Conservation (phyloP, 2,113 vertebrate genomes). For the Felis chaus region DNA sequence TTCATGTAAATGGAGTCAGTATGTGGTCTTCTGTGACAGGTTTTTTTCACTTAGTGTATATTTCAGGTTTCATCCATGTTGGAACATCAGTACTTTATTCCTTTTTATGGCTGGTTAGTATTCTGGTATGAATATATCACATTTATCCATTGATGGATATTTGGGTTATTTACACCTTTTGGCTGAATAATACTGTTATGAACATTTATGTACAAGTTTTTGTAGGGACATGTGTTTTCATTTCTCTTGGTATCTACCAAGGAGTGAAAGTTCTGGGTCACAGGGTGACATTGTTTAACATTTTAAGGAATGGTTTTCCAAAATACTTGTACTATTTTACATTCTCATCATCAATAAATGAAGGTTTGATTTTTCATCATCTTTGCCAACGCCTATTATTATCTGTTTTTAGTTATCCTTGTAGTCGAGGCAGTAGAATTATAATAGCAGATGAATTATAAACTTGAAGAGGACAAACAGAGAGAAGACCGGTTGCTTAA, state of each 20-base stretch:
- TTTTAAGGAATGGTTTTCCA: constrained; percentile 7
- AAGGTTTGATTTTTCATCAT: background rate
- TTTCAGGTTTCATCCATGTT: constrained; percentile 9
- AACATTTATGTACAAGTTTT: background rate
- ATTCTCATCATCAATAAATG: background rate
- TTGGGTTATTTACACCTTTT: background rate
- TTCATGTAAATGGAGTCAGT: background rate
- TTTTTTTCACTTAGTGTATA: background rate
- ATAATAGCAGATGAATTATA: background rate
- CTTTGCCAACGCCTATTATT: background rate
- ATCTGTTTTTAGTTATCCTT: background rate
- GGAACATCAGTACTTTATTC: background rate
- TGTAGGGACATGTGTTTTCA: background rate
- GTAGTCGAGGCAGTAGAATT: background rate
- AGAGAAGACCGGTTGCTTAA: background rate
- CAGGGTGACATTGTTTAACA: background rate
- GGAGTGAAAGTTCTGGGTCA: background rate
- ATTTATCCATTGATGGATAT: background rate
- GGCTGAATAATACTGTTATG: background rate
- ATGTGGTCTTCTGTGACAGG: background rate
- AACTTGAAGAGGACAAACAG: background rate
- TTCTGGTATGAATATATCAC: background rate
- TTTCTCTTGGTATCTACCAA: background rate
- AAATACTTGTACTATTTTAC: background rate
- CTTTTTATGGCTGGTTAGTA: background rate